Conservation (phyloP, 1,140 invertebrate species). For the Aleiodes sp. region DNA sequence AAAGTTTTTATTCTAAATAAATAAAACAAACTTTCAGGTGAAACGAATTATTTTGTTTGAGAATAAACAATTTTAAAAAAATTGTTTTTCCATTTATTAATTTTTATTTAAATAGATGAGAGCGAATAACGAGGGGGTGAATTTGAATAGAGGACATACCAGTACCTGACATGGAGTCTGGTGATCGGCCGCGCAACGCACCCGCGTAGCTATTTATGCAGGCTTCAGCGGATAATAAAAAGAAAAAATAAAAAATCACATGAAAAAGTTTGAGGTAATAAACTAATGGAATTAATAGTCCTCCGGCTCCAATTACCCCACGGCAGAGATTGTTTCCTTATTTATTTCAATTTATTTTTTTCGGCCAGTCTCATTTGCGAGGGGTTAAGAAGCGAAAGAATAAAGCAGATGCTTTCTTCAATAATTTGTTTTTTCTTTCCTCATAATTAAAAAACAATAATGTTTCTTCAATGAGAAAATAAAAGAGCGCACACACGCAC, state of each 20-base stretch:
- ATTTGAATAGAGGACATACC: conserved; percentile 63
- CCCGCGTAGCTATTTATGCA: conserved; percentile 79
- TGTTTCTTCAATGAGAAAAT: conserved; percentile 28
- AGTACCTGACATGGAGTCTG: conserved; percentile 80
- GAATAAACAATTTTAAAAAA: not conserved
- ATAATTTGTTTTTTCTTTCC: too few species aligned
- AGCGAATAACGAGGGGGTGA: conserved; percentile 40
- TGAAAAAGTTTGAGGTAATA: not conserved
- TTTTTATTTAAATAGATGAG: conserved; percentile 33
- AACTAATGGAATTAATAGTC: conserved; percentile 51
- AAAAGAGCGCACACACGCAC: conserved; percentile 33
- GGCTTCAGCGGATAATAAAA: conserved; percentile 67
- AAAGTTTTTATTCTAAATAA: not conserved
- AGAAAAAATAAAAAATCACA: conserved; percentile 65
- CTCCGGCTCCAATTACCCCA: conserved; percentile 43
- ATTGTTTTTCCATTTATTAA: not conserved
- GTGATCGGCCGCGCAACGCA: conserved; percentile 77
- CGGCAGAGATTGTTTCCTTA: conserved; percentile 38
- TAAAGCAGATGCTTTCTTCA: not conserved
- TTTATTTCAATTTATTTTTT: too few species aligned
- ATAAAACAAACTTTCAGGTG: too few species aligned
- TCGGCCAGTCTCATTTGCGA: conserved; percentile 27
- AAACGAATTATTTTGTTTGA: not conserved
- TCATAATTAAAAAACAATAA: conserved; percentile 32
- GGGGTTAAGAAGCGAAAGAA: conserved; percentile 43